Percentiles rank a stretch among this genome's conserved stretches.
Evolutionary conservation across 2,113 vertebrate species (phyloP).

Genomic region (Laterallus jamaicensis): DNA sequence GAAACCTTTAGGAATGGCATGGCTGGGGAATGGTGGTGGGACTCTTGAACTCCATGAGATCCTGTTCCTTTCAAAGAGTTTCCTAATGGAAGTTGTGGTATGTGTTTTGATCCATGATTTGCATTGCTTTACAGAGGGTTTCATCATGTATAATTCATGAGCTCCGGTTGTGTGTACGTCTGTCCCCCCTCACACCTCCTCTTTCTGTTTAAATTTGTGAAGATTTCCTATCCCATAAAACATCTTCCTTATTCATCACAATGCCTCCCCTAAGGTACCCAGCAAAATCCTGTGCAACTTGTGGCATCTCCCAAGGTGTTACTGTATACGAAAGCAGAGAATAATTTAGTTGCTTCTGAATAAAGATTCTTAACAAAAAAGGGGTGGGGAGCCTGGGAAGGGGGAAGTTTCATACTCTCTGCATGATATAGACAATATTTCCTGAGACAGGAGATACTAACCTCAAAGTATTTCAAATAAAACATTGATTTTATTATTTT

Average conservation of each 20-base stretch:
- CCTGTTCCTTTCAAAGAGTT: constrained; percentile 36
- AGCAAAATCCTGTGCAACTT: constrained; percentile 59
- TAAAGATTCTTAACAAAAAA: constrained; percentile 60
- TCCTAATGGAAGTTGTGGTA: not conserved
- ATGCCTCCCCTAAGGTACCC: constrained; percentile 31
- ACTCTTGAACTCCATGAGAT: not conserved
- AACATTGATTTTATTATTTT: constrained; percentile 78
- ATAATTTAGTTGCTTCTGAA: constrained; percentile 68
- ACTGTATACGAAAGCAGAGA: constrained; percentile 52
- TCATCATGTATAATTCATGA: constrained; percentile 42
- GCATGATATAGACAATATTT: constrained; percentile 82
- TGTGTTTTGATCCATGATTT: not conserved
- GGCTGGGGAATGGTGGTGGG: not conserved
- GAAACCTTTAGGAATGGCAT: not conserved
- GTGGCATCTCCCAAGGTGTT: constrained; percentile 63
- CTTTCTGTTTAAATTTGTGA: not conserved
- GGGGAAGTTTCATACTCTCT: constrained; percentile 62
- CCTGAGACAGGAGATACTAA: constrained; percentile 85
- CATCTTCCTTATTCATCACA: constrained; percentile 28
- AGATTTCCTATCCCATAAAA: constrained; percentile 48
- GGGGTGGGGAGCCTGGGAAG: not conserved
- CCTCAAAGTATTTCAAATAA: constrained; percentile 83
- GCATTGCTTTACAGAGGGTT: constrained; percentile 8
- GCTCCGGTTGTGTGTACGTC: not conserved
- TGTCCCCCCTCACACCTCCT: not conserved